Evolutionary conservation across 2,888 invertebrate species (phyloP), one percentile per base, ranked within the genome.

Genomic region (Drosophila glabriapex): DNA sequence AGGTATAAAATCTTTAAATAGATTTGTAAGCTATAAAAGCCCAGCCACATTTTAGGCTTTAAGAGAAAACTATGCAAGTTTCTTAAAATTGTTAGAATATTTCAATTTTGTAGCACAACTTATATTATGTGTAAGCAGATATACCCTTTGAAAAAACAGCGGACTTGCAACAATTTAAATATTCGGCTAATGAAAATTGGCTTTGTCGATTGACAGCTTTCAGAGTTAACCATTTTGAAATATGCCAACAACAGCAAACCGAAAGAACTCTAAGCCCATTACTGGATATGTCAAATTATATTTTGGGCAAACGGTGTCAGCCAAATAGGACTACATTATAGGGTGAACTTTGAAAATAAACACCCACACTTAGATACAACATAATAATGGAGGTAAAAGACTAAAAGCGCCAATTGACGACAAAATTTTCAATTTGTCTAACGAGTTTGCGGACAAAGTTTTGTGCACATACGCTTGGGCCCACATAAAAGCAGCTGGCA

Each of bases 371-470:
- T 10, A 28, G 12, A 31, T 2, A 28, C 14, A 28, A 4, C 43
- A 31, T 19, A 35, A 0, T 7, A n/a, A 46, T n/a, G 28, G 3
- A 60, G 28, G 33, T 5, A 33, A 33, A 52, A 58, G 68, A 68
- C 79, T 74, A 74, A 74, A 80, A 82, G 76, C 84, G 84, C 76
- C 85, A 85, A 85, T 85, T 82, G 86, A 89, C 86, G 86, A 83
- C 82, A 86, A 84, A 81, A 86, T 89, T 86, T 46, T 86, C 85
- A 86, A 86, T 86, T 86, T 86, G 87, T 89, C 81, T 84, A 84
- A 89, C 87, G 87, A 89, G 85, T 62, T 82, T 75, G 62, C 60
- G 81, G 81, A 69, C 33, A 80, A 89, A 80, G 69, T 87, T 88
- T 79, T 61, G 68, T 56, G 62, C 72, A 70, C 80, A 78, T 63